Evolutionary conservation across 2,797 vertebrate genomes (phyloP), one percentile per base, ranked within the genome.

Genomic region (Paratrypauchen microcephalus): DNA sequence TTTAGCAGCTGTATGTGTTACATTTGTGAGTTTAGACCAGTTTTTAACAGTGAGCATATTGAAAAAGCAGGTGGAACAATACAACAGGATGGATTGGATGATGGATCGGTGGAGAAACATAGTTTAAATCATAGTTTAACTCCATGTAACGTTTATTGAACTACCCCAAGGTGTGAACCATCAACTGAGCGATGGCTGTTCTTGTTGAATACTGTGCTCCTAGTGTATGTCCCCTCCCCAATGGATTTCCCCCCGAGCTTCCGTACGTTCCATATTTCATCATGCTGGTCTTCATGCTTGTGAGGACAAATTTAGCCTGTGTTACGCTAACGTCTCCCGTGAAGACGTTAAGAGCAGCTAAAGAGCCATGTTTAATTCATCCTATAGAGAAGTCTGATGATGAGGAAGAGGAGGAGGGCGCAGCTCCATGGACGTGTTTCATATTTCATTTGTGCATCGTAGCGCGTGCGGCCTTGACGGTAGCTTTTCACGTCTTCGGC

Each of bases 291-390:
- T 61, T n/a, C 8, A 21, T 39, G 30, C 19, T 18, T 36, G 6
- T 61, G 15, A 45, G 41, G 41, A 13, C 19, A 13, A n/a, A 12
- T 4, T n/a, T 4, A 7, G 30, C 30, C 21, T 1, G 15, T 6
- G 6, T 12, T 19, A 9, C 50, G n/a, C 48, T 28, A n/a, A 52
- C 21, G 57, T 62, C 39, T 69, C n/a, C 6, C 2, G n/a, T 30
- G 61, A 56, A 36, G 21, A 61, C 23, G n/a, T 52, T 21, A 59
- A 60, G n/a, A 28, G 58, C 30, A 30, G 4, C 21, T 55, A 16
- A 54, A 60, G 57, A 57, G 30, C 55, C 23, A 66, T 61, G 48
- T 71, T 66, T 24, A 52, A 63, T 61, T 54, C 19, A 63, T 54
- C 19, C 21, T 7, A n/a, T 64, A 45, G 65, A 61, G 32, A 69